These are phyloP conservation scores for Panonychus citri DNA, from an alignment of 1,140 invertebrate species.

Conservation along the genomic window DNA sequence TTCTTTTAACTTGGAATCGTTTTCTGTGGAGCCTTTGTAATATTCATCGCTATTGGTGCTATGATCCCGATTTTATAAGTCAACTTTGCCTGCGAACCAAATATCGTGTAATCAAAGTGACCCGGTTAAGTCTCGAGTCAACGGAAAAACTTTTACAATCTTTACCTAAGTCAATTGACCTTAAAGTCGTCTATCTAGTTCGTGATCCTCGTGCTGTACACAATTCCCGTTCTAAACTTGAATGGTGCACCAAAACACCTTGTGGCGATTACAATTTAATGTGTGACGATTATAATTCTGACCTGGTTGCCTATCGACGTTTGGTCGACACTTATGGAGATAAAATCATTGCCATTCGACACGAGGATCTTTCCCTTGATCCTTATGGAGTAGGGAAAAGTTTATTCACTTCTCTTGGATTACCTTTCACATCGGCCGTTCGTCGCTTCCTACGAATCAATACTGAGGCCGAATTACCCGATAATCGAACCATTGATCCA, in stretches of 20 bases:
- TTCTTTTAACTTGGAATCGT: slow-evolving; percentile 12
- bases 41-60: slow-evolving; percentile 9
- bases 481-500: background rate
- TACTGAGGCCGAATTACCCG: background rate
- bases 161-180: background rate
- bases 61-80: background rate
- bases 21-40: slow-evolving; percentile 14
- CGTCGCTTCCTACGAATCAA: background rate
- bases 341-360: background rate
- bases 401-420: background rate
- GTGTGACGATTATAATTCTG: background rate
- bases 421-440: background rate
- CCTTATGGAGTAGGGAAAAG: background rate
- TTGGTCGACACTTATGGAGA: background rate
- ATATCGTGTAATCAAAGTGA: background rate
- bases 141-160: background rate
- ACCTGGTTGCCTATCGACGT: background rate
- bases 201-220: slow-evolving; percentile 61
- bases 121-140: background rate
- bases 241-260: slow-evolving; percentile 48
- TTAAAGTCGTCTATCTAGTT: slow-evolving; percentile 40
- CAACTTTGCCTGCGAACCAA: background rate
- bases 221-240: slow-evolving; percentile 54
- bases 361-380: background rate
- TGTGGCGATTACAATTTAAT: background rate